Evolutionary conservation across 2,888 invertebrate species (phyloP).

Genomic region (Bruchidius siliquastri): DNA sequence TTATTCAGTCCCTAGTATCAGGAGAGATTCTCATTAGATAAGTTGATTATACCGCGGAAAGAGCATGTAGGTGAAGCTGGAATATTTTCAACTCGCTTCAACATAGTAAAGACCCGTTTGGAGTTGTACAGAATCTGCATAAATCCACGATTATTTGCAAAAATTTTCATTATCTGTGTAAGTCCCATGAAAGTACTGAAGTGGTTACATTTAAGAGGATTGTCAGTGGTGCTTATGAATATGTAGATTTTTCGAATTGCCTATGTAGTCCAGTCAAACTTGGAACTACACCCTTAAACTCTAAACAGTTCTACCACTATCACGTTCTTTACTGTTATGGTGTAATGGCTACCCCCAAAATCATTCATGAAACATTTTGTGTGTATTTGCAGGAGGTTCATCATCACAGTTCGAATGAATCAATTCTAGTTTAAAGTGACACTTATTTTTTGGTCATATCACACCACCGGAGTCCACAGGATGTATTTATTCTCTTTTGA

Average conservation of each 20-base stretch:
- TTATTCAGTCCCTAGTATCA: neutral
- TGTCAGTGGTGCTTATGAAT: conserved; percentile 27
- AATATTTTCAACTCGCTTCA: neutral
- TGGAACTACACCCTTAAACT: no score
- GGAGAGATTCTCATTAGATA: neutral
- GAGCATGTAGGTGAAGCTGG: neutral
- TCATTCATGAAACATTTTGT: no score
- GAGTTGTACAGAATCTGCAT: conserved; percentile 24
- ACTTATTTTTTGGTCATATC: no score
- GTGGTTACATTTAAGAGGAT: conserved; percentile 28
- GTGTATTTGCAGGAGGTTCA: no score
- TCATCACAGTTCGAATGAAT: no score
- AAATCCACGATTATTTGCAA: conserved; percentile 28
- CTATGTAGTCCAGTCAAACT: neutral
- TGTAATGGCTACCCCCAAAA: no score
- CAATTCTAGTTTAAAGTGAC: no score
- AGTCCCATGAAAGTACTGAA: conserved; percentile 27
- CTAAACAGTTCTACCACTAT: no score
- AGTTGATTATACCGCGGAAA: neutral
- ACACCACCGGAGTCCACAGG: no score
- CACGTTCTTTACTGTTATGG: no score
- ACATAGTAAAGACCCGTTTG: conserved; percentile 17
- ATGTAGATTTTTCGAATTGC: conserved; percentile 26
- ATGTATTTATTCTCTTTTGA: no score
- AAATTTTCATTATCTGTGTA: conserved; percentile 28